phyloP scores from a whole-genome alignment of 2,113 vertebrate species.

The Odontophorus gujanensis region DNA sequence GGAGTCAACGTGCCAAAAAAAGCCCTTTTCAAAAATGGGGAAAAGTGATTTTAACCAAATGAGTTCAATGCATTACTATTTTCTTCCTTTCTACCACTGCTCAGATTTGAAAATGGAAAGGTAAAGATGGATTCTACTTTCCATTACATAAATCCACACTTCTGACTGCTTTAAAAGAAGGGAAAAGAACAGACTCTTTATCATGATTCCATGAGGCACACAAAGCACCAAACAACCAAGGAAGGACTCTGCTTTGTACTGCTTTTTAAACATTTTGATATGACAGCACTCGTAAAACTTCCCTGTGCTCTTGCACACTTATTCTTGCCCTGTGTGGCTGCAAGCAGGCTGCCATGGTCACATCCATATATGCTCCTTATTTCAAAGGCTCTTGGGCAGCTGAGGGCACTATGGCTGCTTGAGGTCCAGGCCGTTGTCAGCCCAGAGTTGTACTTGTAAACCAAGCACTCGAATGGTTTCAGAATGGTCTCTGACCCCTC shows the following conservation, averaged over 20 bases:
- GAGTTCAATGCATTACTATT: neutral
- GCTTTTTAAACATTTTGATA: neutral
- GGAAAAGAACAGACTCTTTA: neutral
- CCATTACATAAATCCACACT: neutral
- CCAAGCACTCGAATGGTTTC: neutral
- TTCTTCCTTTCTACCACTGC: neutral
- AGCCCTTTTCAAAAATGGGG: neutral
- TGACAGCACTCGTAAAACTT: neutral
- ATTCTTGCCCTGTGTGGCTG: neutral
- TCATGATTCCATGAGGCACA: neutral
- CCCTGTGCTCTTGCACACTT: neutral
- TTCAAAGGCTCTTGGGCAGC: neutral
- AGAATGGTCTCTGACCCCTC: neutral
- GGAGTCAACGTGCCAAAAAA: neutral
- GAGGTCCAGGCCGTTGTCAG: neutral
- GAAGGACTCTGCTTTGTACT: neutral
- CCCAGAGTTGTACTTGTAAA: neutral
- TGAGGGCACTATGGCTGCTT: accelerated
- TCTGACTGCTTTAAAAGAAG: neutral
- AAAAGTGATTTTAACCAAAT: neutral
- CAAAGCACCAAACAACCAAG: neutral
- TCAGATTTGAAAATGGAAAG: neutral
- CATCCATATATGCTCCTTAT: accelerated
- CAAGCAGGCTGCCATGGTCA: neutral
- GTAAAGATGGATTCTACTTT: neutral